These are phyloP conservation scores for Sitta carolinensis DNA, from an alignment of 2,797 vertebrate genomes.

Conservation along the genomic window DNA sequence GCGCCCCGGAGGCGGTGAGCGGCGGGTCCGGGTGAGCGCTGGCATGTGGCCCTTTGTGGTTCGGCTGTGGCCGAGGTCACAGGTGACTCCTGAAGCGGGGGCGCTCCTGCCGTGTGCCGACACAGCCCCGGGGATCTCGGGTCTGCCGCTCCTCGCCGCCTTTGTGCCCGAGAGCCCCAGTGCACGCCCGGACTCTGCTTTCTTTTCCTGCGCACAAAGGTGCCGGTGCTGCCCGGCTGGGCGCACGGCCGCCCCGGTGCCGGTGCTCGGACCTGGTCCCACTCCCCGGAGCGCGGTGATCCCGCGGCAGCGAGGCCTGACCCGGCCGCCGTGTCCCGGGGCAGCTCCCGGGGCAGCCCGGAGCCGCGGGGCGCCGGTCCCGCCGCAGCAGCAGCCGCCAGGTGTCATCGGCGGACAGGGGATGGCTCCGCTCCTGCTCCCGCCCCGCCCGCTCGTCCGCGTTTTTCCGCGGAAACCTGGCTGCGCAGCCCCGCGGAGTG, in stretches of 20 bases:
- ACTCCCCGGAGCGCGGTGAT: not conserved
- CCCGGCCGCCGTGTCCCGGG: not conserved
- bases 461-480: not conserved
- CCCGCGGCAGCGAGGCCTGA: not conserved
- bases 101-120: not conserved
- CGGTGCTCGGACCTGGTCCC: not conserved
- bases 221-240: not conserved
- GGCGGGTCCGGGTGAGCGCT: not conserved
- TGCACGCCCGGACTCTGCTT: no score
- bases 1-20: not conserved
- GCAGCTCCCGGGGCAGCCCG: not conserved
- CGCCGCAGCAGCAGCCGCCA: conserved; percentile 17
- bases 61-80: not conserved
- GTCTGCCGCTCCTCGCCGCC: not conserved
- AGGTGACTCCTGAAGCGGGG: not conserved
- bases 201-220: not conserved
- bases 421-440: not conserved
- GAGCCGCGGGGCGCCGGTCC: not conserved
- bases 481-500: rapidly evolving
- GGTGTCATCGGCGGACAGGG: conserved; percentile 38
- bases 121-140: not conserved
- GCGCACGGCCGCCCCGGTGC: not conserved
- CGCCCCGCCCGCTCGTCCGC: not conserved
- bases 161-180: not conserved
- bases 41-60: not conserved